Percentiles rank a stretch among this genome's conserved stretches.
Conservation (phyloP, 1,140 invertebrate genomes). For the Venturia canescens region DNA sequence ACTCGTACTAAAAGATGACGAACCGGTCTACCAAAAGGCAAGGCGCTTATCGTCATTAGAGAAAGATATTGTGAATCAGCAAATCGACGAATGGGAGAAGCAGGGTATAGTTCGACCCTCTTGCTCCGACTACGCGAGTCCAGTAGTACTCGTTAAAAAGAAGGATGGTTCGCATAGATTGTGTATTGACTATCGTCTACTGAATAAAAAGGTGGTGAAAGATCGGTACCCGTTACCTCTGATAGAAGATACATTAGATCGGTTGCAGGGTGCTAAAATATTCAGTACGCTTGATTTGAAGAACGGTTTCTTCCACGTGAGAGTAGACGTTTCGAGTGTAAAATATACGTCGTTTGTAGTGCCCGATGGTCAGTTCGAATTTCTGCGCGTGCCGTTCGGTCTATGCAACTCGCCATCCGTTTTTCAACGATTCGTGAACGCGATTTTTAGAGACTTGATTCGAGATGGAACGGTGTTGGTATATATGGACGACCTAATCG, state of each 20-base stretch:
- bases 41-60: not conserved
- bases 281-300: slow-evolving; percentile 21
- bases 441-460: too few relatives aligned
- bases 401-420: too few relatives aligned
- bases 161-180: too few relatives aligned
- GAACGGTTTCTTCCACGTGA: slow-evolving; percentile 22
- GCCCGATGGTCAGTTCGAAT: not conserved
- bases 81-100: not conserved
- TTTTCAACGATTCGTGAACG: too few relatives aligned
- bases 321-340: not conserved
- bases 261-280: not conserved
- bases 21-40: slow-evolving; percentile 3
- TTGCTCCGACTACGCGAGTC: slow-evolving; percentile 15
- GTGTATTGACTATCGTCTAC: slow-evolving; percentile 1
- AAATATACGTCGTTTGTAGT: slow-evolving; percentile 4
- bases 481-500: too few relatives aligned
- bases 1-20: not conserved
- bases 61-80: not conserved
- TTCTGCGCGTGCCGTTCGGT: not conserved
- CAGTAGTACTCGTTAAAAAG: not conserved
- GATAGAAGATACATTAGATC: not conserved
- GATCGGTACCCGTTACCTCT: slow-evolving; percentile 6
- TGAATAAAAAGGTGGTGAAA: slow-evolving; percentile 3
- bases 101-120: not conserved
- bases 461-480: too few relatives aligned